Evolutionary conservation across 64 coral and sea anemone genomes (phyloP).

Genomic region (Exaiptasia diaphana): DNA sequence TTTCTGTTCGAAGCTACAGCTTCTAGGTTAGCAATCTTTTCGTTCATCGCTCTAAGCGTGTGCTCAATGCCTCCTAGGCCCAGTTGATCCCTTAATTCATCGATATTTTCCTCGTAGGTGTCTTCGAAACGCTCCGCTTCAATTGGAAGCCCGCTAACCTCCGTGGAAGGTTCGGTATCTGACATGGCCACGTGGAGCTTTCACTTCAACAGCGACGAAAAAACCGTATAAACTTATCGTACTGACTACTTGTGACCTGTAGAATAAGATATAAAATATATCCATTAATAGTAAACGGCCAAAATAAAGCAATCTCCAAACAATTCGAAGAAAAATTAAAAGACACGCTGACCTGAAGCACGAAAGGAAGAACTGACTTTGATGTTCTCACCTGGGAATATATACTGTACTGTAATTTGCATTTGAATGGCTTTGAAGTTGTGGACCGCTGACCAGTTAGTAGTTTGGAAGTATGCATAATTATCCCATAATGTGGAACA

Average conservation of each 20-base stretch:
- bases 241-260: not conserved
- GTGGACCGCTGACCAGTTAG: slow-evolving; percentile 28
- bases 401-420: slow-evolving; percentile 22
- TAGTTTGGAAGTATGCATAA: slow-evolving; percentile 30
- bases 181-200: not conserved
- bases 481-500: slow-evolving; percentile 37
- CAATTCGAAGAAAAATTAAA: too few species aligned
- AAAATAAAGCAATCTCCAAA: not conserved
- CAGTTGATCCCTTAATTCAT: not conserved
- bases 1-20: not conserved
- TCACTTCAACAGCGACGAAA: not conserved
- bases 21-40: not conserved
- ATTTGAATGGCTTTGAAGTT: slow-evolving; percentile 23
- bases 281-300: not conserved
- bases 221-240: too few species aligned
- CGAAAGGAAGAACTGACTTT: slow-evolving; percentile 21
- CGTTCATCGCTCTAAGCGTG: not conserved
- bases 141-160: not conserved
- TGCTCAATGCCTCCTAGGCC: not conserved
- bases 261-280: not conserved
- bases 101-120: not conserved
- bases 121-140: not conserved
- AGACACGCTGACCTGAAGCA: slow-evolving; percentile 19
- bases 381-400: slow-evolving; percentile 13
- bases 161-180: not conserved